Evolutionary conservation across 2,888 invertebrate genomes (phyloP), one percentile per base, ranked within the genome.

Genomic region (Labia minor): DNA sequence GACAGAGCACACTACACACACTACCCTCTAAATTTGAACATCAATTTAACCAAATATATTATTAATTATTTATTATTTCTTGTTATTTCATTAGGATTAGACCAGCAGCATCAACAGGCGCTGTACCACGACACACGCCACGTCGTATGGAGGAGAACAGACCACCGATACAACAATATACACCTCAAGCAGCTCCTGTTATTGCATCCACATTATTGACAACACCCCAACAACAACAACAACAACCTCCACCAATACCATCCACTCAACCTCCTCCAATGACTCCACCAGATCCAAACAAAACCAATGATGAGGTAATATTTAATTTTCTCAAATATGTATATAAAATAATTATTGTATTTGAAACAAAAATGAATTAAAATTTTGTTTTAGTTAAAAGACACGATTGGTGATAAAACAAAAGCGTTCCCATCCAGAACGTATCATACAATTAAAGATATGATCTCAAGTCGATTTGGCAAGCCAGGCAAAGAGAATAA

Each of bases 361-460:
- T n/a, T n/a, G n/a, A n/a, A 26, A 26, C 26, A 26, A 26, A 26
- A 26, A 26, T 26, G 26, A 26, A 26, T 26, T 26, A 26, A 26
- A 26, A 26, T 26, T 26, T 26, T 26, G 3, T 26, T 26, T 26
- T 26, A 26, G 26, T 6, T 8, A 8, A 26, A 26, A 26, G 26
- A 26, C 8, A 6, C 8, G 8, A 26, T 6, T 8, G 26, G 26
- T 0, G 81, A 80, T 0, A 83, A 83, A 75, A 81, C 79, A 67
- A 79, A 81, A 63, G 77, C 78, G 67, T 84, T 87, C n/a, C 84
- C 88, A 68, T 85, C 87, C 63, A 87, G 89, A 77, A 90, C 90
- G 0, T 90, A 90, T 74, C 87, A 90, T 75, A 89, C 90, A 2
- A 83, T 90, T 69, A 90, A 89, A 80, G 90, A 90, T 73, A 88